Base-by-base conservation (phyloP, 23 tunicate species). In the Botrylloides violaceus region DNA sequence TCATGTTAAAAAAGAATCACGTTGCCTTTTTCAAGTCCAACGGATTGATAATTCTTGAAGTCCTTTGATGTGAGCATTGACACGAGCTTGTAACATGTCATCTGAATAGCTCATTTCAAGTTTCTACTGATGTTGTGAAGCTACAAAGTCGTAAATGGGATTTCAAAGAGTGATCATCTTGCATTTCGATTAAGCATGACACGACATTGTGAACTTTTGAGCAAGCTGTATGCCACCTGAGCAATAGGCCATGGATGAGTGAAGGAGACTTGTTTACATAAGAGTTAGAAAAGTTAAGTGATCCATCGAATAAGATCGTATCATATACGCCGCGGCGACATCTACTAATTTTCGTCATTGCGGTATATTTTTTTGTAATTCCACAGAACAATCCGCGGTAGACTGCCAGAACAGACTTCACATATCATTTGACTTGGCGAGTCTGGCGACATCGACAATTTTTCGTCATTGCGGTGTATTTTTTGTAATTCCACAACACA, bases 101-200 rank as follows among this genome's bases (percentile, higher is more conserved):
- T 7, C 53, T 43, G 9, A 15, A 43, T 7, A 43, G 53, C 53
- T 7, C 9, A 15, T 15, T 15, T 43, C 53, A n/a, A n/a, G n/a
- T n/a, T n/a, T n/a, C n/a, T n/a, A n/a, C n/a, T n/a, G n/a, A n/a
- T 43, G 53, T 9, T 43, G 53, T 43, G 53, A 43, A 7, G 15
- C 53, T 43, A 43, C 53, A 43, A 7, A 7, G 53, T 43, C 53
- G 12, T 15, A 43, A 43, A 43, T 43, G 53, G 53, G 15, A 15
- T 43, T 43, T 43, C 53, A 43, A 43, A 43, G 53, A 15, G 53
- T 43, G 9, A 15, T 43, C 53, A 43, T 43, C 53, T 43, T 43
- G 53, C 53, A 43, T 43, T 43, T 43, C 53, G 53, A 43, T 43
- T 43, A 43, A 43, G 53, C 53, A 43, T 43, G 53, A 43, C 53